phyloP scores from a whole-genome alignment of 1,140 invertebrate species.

The Ericerus pela region DNA sequence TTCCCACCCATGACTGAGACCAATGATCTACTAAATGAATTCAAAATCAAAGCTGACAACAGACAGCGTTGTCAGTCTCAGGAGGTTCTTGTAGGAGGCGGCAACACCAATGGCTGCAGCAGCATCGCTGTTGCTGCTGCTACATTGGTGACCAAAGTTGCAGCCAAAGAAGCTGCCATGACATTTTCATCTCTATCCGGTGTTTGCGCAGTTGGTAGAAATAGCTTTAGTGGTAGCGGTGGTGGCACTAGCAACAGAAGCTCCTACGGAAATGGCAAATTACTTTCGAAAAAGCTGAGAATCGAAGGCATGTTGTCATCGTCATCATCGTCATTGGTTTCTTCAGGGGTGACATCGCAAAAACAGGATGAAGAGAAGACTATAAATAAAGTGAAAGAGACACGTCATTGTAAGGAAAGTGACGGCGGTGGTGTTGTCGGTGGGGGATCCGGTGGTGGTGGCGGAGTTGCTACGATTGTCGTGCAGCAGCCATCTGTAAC shows the following conservation, averaged over 20 bases:
- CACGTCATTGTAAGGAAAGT: no score
- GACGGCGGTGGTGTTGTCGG: no score
- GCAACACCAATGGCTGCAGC: background rate
- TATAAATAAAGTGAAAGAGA: constrained; percentile 11
- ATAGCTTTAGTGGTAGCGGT: no score
- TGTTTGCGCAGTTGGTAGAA: no score
- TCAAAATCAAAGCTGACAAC: background rate
- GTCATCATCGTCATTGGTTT: background rate
- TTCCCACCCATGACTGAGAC: constrained; percentile 16
- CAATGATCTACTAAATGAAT: constrained; percentile 5
- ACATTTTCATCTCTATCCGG: no score
- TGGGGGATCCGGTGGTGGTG: constrained; percentile 15
- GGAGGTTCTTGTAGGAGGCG: background rate
- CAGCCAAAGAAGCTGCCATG: no score
- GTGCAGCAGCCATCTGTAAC: constrained; percentile 39
- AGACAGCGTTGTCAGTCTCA: background rate
- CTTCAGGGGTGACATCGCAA: background rate
- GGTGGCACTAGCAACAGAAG: background rate
- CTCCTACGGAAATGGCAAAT: background rate
- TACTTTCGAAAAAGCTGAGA: background rate
- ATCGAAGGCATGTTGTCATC: background rate
- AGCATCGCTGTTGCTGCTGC: background rate
- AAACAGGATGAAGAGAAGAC: background rate
- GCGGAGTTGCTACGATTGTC: constrained; percentile 44
- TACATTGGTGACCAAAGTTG: background rate